Conservation (phyloP, 2,888 invertebrate species). For the Melanostoma scalare region DNA sequence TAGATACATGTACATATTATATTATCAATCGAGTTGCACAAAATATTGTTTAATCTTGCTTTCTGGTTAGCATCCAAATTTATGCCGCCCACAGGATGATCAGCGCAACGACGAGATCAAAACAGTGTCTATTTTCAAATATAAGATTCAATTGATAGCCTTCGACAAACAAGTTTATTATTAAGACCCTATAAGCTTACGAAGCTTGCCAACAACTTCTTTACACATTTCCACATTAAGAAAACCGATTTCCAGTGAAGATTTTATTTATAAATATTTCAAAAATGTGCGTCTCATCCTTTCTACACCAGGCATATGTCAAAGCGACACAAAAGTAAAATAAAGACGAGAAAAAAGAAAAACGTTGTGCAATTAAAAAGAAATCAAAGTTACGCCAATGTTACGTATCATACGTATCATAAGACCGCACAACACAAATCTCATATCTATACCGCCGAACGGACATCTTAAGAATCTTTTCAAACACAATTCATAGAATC, state of each 20-base stretch:
- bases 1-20: too few relatives aligned
- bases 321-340: slow-evolving; percentile 5
- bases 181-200: too few relatives aligned
- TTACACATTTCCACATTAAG: not conserved
- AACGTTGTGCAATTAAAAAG: slow-evolving; percentile 57
- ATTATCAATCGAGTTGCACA: too few relatives aligned
- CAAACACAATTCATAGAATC: slow-evolving; percentile 57
- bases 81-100: too few relatives aligned
- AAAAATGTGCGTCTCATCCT: slow-evolving; percentile 27
- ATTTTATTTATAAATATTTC: slow-evolving; percentile 26
- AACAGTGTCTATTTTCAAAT: too few relatives aligned
- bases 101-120: too few relatives aligned
- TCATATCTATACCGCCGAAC: slow-evolving; percentile 18
- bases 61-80: too few relatives aligned
- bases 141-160: not conserved
- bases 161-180: too few relatives aligned
- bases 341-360: not conserved
- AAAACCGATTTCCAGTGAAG: slow-evolving; percentile 27
- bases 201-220: too few relatives aligned
- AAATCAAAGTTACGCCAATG: slow-evolving; percentile 49
- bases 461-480: slow-evolving; percentile 21
- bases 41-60: too few relatives aligned
- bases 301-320: slow-evolving; percentile 25
- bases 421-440: slow-evolving; percentile 32
- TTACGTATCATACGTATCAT: slow-evolving; percentile 9